phyloP scores from a whole-genome alignment of 1,140 invertebrate species.

The Magallana angulata region DNA sequence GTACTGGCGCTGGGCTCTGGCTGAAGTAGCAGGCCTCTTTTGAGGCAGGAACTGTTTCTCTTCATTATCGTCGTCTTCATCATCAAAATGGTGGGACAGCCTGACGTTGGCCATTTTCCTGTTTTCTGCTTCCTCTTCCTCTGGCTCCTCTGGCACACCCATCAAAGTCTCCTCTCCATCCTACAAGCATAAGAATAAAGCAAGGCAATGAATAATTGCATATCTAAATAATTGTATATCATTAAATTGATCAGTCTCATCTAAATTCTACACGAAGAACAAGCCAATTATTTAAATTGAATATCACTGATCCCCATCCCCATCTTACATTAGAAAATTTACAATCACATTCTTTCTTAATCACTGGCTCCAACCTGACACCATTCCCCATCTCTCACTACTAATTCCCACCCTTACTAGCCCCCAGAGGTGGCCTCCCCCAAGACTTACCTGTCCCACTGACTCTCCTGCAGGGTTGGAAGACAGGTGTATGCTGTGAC shows the following conservation, averaged over 20 bases:
- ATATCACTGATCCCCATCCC: no score
- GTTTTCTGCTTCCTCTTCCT: slow-evolving; percentile 68
- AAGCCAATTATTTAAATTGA: no score
- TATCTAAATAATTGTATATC: no score
- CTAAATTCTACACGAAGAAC: no score
- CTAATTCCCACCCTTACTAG: no score
- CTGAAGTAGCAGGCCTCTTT: slow-evolving; percentile 59
- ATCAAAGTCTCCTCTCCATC: slow-evolving; percentile 30
- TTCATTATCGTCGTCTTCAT: slow-evolving; percentile 62
- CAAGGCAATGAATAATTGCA: no score
- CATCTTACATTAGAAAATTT: no score
- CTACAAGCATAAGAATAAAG: background rate
- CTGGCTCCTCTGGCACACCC: slow-evolving; percentile 67
- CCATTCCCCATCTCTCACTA: no score
- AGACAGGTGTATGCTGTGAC: slow-evolving; percentile 69
- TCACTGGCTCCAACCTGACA: no score
- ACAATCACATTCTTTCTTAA: no score
- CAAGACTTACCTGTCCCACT: slow-evolving; percentile 33
- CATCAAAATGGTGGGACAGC: slow-evolving; percentile 48
- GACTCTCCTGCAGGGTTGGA: slow-evolving; percentile 53
- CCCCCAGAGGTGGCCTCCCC: background rate
- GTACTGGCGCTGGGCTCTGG: slow-evolving; percentile 65
- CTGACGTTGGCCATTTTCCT: background rate
- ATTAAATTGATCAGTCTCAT: no score
- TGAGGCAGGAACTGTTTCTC: slow-evolving; percentile 62